Base-by-base conservation (phyloP, 2,797 vertebrate genomes). In the Amblyopsis hoosieri region DNA sequence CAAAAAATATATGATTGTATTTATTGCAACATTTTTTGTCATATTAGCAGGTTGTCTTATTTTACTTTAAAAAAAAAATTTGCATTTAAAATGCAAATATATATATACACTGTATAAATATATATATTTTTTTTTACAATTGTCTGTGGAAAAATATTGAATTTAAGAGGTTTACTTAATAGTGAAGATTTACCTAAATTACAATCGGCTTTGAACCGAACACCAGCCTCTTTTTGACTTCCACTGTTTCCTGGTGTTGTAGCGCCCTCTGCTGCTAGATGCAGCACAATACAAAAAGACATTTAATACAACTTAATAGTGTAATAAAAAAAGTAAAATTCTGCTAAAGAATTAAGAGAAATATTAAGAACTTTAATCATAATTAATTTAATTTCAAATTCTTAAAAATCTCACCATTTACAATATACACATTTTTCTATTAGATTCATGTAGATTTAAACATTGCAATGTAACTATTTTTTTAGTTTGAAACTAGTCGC, bases 221-320 rank as follows among this genome's bases (percentile, higher is more conserved):
- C 91, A 70, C 90, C 89, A 89, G 88, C 80, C 88, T 91, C 87
- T 90, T 88, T 90, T 77, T 90, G 89, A 72, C 81, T 73, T 81
- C 86, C 88, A 86, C 76, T 90, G 90, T 92, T 92, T 66, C 87
- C 90, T 94, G 93, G 92, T 93, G 93, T 92, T 92, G 88, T 90
- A 93, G 88, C 92, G 87, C 93, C 93, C 93, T 94, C 93, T 94
- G 93, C 93, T 94, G 93, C 88, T 91, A 85, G 69, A 88, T 71
- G 85, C 86, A 90, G 86, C 88, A 90, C 91, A 93, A 89, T 89
- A 87, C 90, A 93, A 83, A 91, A 80, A 91, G 57, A 88, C 81
- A 85, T 65, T 87, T 87, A 59, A 89, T 69, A 76, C 82, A 86
- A 83, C 86, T 86, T 81, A 77, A 87, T 71, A 71, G 75, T 55